A percentile compares a stretch with the other conserved stretches of the same genome.
phyloP scores from a whole-genome alignment of 35 echinoderm and acorn worm genomes.

The Stichopus chloronotus region DNA sequence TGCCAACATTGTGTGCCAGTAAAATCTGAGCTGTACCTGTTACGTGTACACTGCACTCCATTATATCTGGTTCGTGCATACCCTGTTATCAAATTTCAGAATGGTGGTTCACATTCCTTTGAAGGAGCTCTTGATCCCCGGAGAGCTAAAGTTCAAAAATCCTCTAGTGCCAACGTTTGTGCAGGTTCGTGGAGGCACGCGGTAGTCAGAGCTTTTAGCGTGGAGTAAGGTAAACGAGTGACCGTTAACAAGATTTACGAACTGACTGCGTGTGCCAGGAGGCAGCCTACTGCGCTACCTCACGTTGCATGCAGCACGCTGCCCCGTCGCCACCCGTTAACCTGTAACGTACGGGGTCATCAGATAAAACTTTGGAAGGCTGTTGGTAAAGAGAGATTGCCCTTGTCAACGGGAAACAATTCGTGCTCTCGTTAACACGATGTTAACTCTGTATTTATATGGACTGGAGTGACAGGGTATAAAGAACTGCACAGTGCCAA shows the following conservation, averaged over 20 bases:
- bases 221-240: conserved; percentile 1
- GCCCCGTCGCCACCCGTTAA: not conserved
- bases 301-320: conserved; percentile 36
- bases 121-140: conserved; percentile 18
- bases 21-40: too few species aligned
- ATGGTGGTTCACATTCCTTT: conserved; percentile 29
- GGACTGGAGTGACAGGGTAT: too few species aligned
- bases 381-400: not conserved
- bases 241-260: conserved; percentile 22
- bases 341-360: not conserved
- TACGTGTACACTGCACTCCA: too few species aligned
- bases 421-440: not conserved
- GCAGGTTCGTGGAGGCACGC: not conserved
- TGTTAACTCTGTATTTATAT: too few species aligned
- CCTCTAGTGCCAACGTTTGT: not conserved
- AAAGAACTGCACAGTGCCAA: too few species aligned
- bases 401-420: not conserved
- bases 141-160: conserved; percentile 35
- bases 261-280: conserved; percentile 30
- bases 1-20: too few species aligned
- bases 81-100: conserved; percentile 7
- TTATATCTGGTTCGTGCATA: too few species aligned
- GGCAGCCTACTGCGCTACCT: not conserved
- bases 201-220: not conserved
- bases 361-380: too few species aligned